Percentiles rank a stretch among this genome's conserved stretches.
Evolutionary conservation across 2,797 vertebrate genomes (phyloP).

Genomic region (Iguana delicatissima): DNA sequence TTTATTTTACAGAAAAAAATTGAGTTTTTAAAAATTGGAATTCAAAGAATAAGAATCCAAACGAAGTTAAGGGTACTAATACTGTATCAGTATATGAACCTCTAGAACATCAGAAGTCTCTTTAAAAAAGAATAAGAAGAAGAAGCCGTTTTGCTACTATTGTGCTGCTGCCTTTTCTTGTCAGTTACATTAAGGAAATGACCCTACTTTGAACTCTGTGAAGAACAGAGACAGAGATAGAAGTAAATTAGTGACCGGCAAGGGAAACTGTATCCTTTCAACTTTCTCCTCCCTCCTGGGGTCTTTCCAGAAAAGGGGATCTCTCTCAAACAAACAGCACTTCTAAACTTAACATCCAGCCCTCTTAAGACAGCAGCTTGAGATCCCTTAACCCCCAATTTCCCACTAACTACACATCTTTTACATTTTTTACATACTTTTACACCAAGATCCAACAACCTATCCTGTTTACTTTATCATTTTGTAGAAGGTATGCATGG

Average conservation of each 20-base stretch:
- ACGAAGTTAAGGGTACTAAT: not conserved
- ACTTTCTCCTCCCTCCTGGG: slow-evolving; percentile 49
- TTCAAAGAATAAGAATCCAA: not conserved
- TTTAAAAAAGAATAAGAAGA: slow-evolving; percentile 29
- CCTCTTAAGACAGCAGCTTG: not conserved
- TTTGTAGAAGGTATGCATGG: not conserved
- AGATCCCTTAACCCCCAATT: not conserved
- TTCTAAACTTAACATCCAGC: not conserved
- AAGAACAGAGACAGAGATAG: slow-evolving; percentile 48
- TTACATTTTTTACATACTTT: not conserved
- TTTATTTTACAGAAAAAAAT: not conserved
- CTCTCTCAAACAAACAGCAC: not conserved
- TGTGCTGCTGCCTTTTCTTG: slow-evolving; percentile 17
- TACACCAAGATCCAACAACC: not conserved
- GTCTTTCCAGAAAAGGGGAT: slow-evolving; percentile 27
- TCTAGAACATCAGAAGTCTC: not conserved
- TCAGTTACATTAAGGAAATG: slow-evolving; percentile 56
- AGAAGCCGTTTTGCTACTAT: not conserved
- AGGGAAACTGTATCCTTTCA: slow-evolving; percentile 59
- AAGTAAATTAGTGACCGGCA: slow-evolving; percentile 52
- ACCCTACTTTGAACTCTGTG: slow-evolving; percentile 59
- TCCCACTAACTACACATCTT: not conserved
- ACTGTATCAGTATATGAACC: not conserved
- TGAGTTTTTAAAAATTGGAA: not conserved
- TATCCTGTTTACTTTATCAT: not conserved